A percentile compares a stretch with the other conserved stretches of the same genome.
These are phyloP conservation scores for Sitta carolinensis DNA, from an alignment of 2,797 vertebrate genomes.

Conservation along the genomic window DNA sequence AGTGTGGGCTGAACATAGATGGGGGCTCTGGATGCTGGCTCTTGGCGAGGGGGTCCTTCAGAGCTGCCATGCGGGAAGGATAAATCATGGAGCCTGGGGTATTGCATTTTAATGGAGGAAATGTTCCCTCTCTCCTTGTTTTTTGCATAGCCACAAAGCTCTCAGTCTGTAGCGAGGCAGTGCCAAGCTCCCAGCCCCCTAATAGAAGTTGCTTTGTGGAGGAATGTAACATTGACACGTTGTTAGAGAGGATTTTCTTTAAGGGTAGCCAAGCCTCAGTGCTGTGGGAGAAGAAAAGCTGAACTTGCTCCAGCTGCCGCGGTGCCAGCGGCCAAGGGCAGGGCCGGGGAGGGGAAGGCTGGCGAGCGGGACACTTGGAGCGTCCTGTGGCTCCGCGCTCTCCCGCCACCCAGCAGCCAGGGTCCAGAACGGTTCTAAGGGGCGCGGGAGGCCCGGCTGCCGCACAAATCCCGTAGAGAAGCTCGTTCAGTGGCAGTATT, in stretches of 20 bases:
- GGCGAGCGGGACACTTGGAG: neutral
- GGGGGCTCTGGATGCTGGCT: neutral
- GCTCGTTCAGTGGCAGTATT: conserved; percentile 47
- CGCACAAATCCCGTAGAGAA: conserved; percentile 31
- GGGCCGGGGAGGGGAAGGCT: conserved; percentile 1
- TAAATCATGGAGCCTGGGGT: conserved; percentile 20
- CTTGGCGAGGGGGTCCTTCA: neutral
- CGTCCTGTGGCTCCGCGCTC: conserved; percentile 31
- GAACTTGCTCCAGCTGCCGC: conserved; percentile 58
- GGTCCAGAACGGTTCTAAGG: conserved; percentile 26
- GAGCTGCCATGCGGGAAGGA: neutral
- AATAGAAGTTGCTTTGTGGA: conserved; percentile 82
- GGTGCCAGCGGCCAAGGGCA: conserved; percentile 57
- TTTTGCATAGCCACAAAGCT: conserved; percentile 78
- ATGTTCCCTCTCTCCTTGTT: conserved; percentile 72
- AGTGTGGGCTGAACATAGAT: neutral
- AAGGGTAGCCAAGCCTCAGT: conserved; percentile 77
- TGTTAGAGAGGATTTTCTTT: conserved; percentile 81
- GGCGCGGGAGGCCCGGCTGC: conserved; percentile 2
- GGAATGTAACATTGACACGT: conserved; percentile 83
- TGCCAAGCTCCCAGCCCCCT: conserved; percentile 76
- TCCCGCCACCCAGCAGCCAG: neutral
- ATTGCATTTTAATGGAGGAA: conserved; percentile 81
- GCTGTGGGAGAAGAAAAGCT: conserved; percentile 64
- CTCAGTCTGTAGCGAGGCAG: conserved; percentile 75